Conservation (phyloP, 2,888 invertebrate species). For the Cremastinae sp. region DNA sequence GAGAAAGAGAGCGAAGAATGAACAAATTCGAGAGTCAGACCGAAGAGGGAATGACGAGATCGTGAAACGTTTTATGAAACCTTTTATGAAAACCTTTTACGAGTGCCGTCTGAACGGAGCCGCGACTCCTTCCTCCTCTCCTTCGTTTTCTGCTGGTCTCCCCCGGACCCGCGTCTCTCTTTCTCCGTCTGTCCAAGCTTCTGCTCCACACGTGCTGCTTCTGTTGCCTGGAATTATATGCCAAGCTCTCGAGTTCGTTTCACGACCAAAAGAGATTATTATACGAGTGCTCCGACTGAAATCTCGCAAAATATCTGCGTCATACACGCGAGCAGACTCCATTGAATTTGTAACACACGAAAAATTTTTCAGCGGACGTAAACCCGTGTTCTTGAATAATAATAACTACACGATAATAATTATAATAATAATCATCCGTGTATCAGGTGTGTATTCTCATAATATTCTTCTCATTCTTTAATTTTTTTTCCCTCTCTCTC, state of each 20-base stretch:
- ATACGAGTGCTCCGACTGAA: conserved; percentile 23
- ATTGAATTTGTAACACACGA: conserved; percentile 48
- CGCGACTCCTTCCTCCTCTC: conserved; percentile 56
- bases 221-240: conserved; percentile 63
- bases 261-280: conserved; percentile 59
- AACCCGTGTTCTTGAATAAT: conserved; percentile 16
- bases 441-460: conserved; percentile 29
- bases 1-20: conserved; percentile 32
- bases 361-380: conserved; percentile 31
- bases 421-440: conserved; percentile 15
- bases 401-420: no score
- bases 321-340: conserved; percentile 39
- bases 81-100: conserved; percentile 77
- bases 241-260: conserved; percentile 54
- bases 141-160: conserved; percentile 26
- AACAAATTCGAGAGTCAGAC: conserved; percentile 47
- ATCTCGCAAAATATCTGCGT: conserved; percentile 39
- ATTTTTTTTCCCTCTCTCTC: no score
- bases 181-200: conserved; percentile 63
- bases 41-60: conserved; percentile 63
- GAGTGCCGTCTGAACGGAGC: conserved; percentile 71
- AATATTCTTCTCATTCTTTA: conserved; percentile 39
- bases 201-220: conserved; percentile 76
- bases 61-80: conserved; percentile 78
- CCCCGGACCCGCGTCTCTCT: conserved; percentile 29